Conservation (phyloP, 2,888 invertebrate genomes). For the Protonemura montana region DNA sequence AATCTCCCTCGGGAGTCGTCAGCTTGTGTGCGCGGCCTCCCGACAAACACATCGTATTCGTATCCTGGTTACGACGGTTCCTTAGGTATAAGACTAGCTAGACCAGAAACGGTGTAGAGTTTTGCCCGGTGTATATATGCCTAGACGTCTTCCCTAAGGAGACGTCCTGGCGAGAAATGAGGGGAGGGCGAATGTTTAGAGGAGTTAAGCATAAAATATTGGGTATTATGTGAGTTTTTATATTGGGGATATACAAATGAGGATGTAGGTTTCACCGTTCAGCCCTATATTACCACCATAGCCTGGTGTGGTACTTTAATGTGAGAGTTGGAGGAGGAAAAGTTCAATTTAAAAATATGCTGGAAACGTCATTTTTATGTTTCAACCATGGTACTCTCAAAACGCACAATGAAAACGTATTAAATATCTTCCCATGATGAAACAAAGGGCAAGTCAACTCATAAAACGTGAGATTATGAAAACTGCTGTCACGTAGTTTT, state of each 20-base stretch:
- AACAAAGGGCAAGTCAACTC: neutral
- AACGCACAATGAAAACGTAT: neutral
- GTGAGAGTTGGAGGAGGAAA: neutral
- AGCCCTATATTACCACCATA: neutral
- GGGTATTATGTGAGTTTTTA: neutral
- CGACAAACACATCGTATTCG: constrained; percentile 18
- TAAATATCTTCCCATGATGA: neutral
- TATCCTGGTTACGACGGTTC: neutral
- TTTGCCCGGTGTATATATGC: neutral
- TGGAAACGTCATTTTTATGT: neutral
- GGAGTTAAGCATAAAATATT: constrained; percentile 12
- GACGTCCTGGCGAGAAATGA: neutral
- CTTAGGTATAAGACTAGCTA: neutral
- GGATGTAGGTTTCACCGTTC: neutral
- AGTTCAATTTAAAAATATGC: neutral
- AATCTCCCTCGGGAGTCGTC: neutral
- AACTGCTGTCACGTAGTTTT: neutral
- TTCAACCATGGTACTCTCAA: neutral
- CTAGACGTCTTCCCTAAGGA: neutral
- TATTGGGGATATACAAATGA: constrained; percentile 12
- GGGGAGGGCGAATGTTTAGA: neutral
- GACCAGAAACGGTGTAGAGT: neutral
- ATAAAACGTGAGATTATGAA: neutral
- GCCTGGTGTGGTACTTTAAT: neutral
- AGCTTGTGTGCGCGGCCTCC: constrained; percentile 17